Evolutionary conservation across 2,797 vertebrate genomes (phyloP), one percentile per base, ranked within the genome.

Genomic region (Sebastes trivittatus): DNA sequence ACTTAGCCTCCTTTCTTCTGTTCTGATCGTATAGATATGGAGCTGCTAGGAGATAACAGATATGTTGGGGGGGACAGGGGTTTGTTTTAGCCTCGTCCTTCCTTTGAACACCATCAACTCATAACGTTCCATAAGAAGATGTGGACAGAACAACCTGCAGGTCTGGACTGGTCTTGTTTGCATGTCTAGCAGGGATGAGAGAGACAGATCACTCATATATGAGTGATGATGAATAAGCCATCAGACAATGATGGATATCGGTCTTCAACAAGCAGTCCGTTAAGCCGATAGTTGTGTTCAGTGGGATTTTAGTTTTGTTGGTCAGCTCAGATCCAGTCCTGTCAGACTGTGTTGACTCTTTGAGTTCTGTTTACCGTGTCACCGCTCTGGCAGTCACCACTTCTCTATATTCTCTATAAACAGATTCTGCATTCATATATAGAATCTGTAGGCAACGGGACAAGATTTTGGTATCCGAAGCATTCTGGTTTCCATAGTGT

Each of bases 1-100:
- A 83, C 87, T 77, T 72, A 70, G 64, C 77, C 85, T 76, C 76
- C 34, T 66, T 74, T 77, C 87, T 69, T 75, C 77, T 81, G 71
- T 14, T 69, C 60, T 81, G 62, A 83, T 69, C 25, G 11, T 18
- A 73, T 16, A 59, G 85, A 87, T 34, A n/a, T 6, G 13, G 52
- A 32, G 61, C 42, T 3, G 71, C 73, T 22, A 10, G 2, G 49
- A 36, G 67, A 82, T 46, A 65, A 69, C 60, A 64, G 67, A 36
- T 52, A 23, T 0, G 63, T 74, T 1, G 27, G n/a, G 38, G 27
- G n/a, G 38, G 52, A 67, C 56, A 11, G 4, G 13, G 22, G 46
- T n/a, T 70, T 56, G 68, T 60, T 80, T 58, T 9, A 7, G 52
- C 6, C 6, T 3, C 0, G 14, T 72, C 25, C 25, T 54, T 60